Percentiles rank a stretch among this genome's conserved stretches.
phyloP scores from a whole-genome alignment of 2,113 vertebrate species.

The Halcyon malimbica region DNA sequence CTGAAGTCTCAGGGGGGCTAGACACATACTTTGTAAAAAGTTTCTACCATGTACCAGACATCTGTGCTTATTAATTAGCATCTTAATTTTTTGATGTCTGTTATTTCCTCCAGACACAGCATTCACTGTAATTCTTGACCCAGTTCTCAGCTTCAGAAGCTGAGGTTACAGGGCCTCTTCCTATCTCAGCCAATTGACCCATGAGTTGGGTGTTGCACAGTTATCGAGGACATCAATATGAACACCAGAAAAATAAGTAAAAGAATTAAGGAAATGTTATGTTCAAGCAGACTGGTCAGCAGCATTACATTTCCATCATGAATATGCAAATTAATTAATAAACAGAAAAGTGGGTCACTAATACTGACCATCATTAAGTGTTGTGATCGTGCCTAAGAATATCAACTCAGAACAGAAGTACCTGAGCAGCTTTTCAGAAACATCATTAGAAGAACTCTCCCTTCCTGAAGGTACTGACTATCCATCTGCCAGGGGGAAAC shows the following conservation, averaged over 20 bases:
- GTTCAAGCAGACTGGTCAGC: neutral
- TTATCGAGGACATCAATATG: neutral
- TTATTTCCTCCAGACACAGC: neutral
- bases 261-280: neutral
- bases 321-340: no score
- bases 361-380: neutral
- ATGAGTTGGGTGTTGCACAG: neutral
- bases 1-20: neutral
- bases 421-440: neutral
- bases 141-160: neutral
- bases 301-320: neutral
- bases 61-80: constrained; percentile 34
- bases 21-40: neutral
- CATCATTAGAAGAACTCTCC: neutral
- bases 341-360: no score
- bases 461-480: neutral
- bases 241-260: neutral
- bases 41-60: neutral
- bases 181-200: neutral
- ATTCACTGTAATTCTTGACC: neutral
- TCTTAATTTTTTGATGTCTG: neutral
- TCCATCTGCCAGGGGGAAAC: neutral
- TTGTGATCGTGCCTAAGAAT: neutral
- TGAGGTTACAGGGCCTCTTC: neutral
- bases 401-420: neutral